These are phyloP conservation scores for Xestia c-nigrum DNA, from an alignment of 2,888 invertebrate species.

Conservation along the genomic window DNA sequence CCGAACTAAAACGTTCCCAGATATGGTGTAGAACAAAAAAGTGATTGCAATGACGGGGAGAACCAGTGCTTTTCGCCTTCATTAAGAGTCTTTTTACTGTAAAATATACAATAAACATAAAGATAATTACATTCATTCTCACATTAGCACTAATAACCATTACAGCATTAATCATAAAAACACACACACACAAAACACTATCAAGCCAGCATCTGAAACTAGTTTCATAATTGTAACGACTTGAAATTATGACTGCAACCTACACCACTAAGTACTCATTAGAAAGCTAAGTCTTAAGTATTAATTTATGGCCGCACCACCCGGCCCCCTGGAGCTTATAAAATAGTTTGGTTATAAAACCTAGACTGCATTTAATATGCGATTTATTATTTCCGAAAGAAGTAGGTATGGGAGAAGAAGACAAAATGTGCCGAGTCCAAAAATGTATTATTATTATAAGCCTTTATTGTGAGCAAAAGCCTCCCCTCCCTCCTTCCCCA, in stretches of 20 bases:
- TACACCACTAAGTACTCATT: constrained; percentile 55
- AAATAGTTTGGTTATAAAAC: constrained; percentile 53
- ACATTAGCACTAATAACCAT: neutral
- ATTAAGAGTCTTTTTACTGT: too few species aligned
- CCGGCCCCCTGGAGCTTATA: constrained; percentile 43
- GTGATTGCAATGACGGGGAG: too few species aligned
- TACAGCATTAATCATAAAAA: neutral
- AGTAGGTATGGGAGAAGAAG: neutral
- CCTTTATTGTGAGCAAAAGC: too few species aligned
- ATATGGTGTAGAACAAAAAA: too few species aligned
- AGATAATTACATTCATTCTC: neutral
- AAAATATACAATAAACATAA: neutral
- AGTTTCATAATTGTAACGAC: constrained; percentile 39
- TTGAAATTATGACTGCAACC: constrained; percentile 51
- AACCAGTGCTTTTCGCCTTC: too few species aligned
- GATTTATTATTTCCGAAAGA: constrained; percentile 31
- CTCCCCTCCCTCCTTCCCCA: too few species aligned
- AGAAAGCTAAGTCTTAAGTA: constrained; percentile 42
- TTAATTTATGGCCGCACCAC: constrained; percentile 48
- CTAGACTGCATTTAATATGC: constrained; percentile 28
- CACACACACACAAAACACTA: constrained; percentile 10
- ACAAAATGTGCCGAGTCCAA: neutral
- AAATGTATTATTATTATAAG: neutral
- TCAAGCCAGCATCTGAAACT: constrained; percentile 29
- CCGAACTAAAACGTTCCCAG: too few species aligned